Base-by-base conservation (phyloP, 2,888 invertebrate species). In the Pedicia rivosa region DNA sequence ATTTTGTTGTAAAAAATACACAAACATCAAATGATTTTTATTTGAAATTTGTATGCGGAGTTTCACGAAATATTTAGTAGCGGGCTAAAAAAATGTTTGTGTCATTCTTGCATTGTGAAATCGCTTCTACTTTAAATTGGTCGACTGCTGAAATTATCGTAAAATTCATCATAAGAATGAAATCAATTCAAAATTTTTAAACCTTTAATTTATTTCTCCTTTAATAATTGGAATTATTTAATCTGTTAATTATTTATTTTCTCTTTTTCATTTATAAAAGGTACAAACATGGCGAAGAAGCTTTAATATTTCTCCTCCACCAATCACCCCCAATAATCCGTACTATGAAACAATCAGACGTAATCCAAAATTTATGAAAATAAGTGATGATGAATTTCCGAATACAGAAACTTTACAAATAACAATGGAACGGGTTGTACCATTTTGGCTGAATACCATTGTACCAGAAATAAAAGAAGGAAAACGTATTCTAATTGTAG, bases 371-470 rank as follows among this genome's bases (percentile, higher is more conserved):
- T 86, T 84, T 48, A 73, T 73, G 15, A 65, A 68, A 16, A 74
- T 80, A 6, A 80, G 80, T 43, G 65, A 68, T 0, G 76, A 76
- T 3, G 78, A 84, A 48, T 87, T 88, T 54, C 88, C 88, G 0
- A 80, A 72, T 69, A 82, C 72, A 48, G 88, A 88, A 56, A 86
- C 87, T 10, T 62, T 88, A 35, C 83, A 88, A 54, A 63, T 86
- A 33, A 87, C 86, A 6, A 83, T 86, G 55, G 75, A 72, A 43
- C 70, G 88, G 40, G 84, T 84, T 10, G 63, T 86, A 50, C 91
- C 91, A 2, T 92, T 81, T 56, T 92, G 91, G 80, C 84, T 90
- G 61, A 67, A 87, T 53, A 70, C 74, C 27, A 78, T 95, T 64
- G 51, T 56, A 61, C 59, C 67, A 41, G 70, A 87, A 65, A 70